Conservation (phyloP, 1,140 invertebrate species). For the Cheumatopsyche charites region DNA sequence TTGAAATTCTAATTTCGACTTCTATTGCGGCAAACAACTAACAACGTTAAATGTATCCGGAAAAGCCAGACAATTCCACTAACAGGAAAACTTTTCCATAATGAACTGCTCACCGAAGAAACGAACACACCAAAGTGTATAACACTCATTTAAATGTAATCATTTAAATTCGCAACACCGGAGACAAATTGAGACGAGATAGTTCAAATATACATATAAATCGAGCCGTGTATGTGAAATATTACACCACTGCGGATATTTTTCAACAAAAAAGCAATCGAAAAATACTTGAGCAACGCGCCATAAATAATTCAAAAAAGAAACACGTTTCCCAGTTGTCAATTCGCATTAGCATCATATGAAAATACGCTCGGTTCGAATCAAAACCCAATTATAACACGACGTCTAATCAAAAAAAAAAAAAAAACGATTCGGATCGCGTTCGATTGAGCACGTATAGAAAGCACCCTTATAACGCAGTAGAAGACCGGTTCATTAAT, state of each 20-base stretch:
- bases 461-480: slow-evolving; percentile 3
- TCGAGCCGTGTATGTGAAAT: too few species aligned
- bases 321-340: neutral
- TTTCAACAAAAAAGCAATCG: slow-evolving; percentile 2
- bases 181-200: too few species aligned
- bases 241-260: neutral
- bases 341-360: neutral
- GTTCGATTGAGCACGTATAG: neutral
- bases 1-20: slow-evolving; percentile 9
- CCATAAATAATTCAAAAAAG: slow-evolving; percentile 18
- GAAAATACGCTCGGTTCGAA: neutral
- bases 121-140: neutral
- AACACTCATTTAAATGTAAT: neutral
- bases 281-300: neutral
- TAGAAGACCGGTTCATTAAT: slow-evolving; percentile 39
- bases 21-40: slow-evolving; percentile 11
- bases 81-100: slow-evolving; percentile 18
- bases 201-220: too few species aligned
- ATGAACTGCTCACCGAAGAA: slow-evolving; percentile 10
- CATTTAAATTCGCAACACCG: neutral
- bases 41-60: slow-evolving; percentile 15
- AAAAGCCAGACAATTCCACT: slow-evolving; percentile 14
- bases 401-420: neutral
- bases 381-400: neutral
- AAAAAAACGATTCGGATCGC: too few species aligned